These are phyloP conservation scores for honey bee (Apis mellifera) DNA, from an alignment of 1,140 invertebrate species.

Conservation along the genomic window DNA sequence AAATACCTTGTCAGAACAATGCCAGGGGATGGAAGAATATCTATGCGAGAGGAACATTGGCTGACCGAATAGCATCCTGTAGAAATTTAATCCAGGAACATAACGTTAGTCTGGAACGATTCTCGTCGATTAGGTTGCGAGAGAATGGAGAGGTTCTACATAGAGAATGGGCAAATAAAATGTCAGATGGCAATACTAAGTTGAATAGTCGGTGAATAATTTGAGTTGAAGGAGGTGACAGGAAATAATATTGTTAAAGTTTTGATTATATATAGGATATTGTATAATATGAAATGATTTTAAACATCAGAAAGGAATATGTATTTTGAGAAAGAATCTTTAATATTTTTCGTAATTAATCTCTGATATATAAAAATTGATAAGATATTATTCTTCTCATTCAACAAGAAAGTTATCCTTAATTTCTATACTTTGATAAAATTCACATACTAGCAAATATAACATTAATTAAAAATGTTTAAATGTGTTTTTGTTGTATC, in stretches of 20 bases:
- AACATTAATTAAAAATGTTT: no score
- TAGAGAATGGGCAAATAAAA: slow-evolving; percentile 57
- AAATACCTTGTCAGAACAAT: not conserved
- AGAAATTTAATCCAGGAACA: slow-evolving; percentile 62
- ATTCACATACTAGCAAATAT: no score
- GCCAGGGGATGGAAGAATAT: not conserved
- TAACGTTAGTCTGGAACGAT: slow-evolving; percentile 45
- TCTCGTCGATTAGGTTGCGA: slow-evolving; percentile 55
- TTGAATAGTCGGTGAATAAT: slow-evolving; percentile 11
- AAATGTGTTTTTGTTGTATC: no score
- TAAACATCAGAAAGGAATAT: no score
- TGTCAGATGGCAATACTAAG: slow-evolving; percentile 54
- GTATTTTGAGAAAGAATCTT: no score
- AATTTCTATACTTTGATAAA: no score
- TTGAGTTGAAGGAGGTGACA: not conserved
- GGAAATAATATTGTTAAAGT: not conserved
- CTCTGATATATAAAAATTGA: no score
- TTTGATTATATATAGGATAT: not conserved
- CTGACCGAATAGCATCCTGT: slow-evolving; percentile 36
- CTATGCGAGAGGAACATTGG: not conserved
- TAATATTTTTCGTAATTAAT: no score
- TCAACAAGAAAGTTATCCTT: no score
- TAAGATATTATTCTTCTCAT: no score
- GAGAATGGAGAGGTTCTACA: slow-evolving; percentile 29
- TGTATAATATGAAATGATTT: not conserved